phyloP scores from a whole-genome alignment of 2,113 vertebrate species.

The Xenotilapia leptura region DNA sequence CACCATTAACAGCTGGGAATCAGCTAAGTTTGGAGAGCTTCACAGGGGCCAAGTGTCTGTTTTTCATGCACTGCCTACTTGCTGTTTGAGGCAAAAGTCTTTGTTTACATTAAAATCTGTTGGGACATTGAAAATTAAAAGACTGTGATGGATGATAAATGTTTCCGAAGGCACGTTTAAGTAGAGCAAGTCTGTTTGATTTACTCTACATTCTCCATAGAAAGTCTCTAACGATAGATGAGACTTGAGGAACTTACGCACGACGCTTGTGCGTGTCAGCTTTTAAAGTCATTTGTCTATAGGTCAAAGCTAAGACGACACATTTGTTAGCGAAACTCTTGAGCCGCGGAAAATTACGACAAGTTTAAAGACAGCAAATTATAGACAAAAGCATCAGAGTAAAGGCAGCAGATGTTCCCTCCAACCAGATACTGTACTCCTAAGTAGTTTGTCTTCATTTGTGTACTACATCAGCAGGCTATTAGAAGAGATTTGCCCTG shows the following conservation, averaged over 20 bases:
- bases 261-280: neutral
- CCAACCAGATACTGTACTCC: neutral
- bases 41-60: accelerated
- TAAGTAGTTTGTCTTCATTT: slow-evolving; percentile 26
- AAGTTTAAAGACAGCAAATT: neutral
- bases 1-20: neutral
- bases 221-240: neutral
- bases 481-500: slow-evolving; percentile 18
- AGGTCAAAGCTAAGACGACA: neutral
- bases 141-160: neutral
- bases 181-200: neutral
- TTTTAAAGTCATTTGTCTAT: neutral
- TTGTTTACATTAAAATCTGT: neutral
- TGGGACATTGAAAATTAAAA: neutral
- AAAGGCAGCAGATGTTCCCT: neutral
- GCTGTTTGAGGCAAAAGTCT: neutral
- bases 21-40: neutral
- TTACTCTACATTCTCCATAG: accelerated
- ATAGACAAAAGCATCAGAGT: neutral
- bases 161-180: neutral
- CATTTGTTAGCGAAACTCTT: neutral
- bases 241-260: neutral
- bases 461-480: neutral
- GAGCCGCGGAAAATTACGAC: neutral
- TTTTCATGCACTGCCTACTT: neutral